phyloP scores from a whole-genome alignment of 2,113 vertebrate genomes.

The Corvus cornix region DNA sequence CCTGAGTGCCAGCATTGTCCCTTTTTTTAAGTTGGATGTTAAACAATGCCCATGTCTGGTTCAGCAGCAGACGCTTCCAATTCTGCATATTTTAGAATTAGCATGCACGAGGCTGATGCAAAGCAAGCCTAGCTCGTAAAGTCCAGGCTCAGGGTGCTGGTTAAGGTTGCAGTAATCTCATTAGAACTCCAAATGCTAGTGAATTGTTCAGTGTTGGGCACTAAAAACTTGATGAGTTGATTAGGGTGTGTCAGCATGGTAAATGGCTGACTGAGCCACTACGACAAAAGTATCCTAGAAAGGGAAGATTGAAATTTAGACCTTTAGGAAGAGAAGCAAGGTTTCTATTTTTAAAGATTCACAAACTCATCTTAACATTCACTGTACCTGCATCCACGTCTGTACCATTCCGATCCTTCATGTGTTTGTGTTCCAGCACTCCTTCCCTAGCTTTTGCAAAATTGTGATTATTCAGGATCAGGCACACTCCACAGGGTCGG shows the following conservation, averaged over 20 bases:
- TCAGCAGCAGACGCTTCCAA: not conserved
- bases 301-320: not conserved
- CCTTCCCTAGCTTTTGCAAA: constrained; percentile 64
- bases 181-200: not conserved
- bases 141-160: not conserved
- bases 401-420: constrained; percentile 71
- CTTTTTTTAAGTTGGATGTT: not conserved
- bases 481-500: constrained; percentile 78
- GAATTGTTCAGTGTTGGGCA: not conserved
- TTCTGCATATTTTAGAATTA: not conserved
- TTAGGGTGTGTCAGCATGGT: not conserved
- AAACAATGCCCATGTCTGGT: not conserved
- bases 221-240: not conserved
- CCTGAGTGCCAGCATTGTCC: not conserved
- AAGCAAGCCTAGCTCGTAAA: not conserved
- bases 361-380: not conserved
- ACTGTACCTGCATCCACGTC: constrained; percentile 76
- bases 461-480: constrained; percentile 85
- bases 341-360: not conserved
- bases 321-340: not conserved
- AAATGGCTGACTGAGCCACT: not conserved
- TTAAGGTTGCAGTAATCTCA: not conserved
- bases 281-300: not conserved
- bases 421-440: not conserved
- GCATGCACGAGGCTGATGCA: not conserved